These are phyloP conservation scores for Trypoxylon attenuatum DNA, from an alignment of 2,888 invertebrate species.

Conservation along the genomic window DNA sequence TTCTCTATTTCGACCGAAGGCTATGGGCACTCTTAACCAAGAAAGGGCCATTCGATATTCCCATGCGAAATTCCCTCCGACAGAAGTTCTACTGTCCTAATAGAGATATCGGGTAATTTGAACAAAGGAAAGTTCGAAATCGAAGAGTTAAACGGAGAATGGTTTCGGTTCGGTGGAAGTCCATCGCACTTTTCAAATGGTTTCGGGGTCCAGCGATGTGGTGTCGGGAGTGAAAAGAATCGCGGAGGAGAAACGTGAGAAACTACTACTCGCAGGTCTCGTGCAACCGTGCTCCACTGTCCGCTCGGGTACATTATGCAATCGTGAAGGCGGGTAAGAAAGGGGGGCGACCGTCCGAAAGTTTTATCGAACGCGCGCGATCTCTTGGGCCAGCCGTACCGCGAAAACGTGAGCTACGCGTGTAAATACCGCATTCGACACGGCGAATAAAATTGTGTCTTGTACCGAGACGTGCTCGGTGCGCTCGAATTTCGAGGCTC, in stretches of 20 bases:
- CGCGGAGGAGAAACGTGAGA: constrained; percentile 45
- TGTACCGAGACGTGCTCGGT: constrained; percentile 10
- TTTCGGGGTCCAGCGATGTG: constrained; percentile 16
- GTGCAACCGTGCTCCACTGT: constrained; percentile 25
- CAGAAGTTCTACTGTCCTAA: no score
- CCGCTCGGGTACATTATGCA: constrained; percentile 49
- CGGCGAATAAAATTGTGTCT: constrained; percentile 25
- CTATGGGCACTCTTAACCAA: no score
- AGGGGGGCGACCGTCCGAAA: constrained; percentile 45
- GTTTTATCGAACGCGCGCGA: constrained; percentile 53
- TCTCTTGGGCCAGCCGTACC: constrained; percentile 35
- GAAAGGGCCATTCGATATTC: no score
- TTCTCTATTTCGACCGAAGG: no score
- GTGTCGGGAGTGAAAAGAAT: constrained; percentile 26
- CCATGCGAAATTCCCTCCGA: no score
- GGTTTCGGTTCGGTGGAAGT: no score
- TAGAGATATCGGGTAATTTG: no score
- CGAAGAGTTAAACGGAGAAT: no score
- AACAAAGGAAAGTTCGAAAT: no score
- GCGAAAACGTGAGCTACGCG: constrained; percentile 35
- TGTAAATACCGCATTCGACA: constrained; percentile 19
- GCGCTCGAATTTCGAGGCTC: constrained; percentile 22
- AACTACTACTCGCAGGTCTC: constrained; percentile 33
- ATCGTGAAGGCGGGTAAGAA: no score
- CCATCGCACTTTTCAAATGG: constrained; percentile 23